Evolutionary conservation across 2,888 invertebrate genomes (phyloP), one percentile per base, ranked within the genome.

Genomic region (Drosophila imparisetae): DNA sequence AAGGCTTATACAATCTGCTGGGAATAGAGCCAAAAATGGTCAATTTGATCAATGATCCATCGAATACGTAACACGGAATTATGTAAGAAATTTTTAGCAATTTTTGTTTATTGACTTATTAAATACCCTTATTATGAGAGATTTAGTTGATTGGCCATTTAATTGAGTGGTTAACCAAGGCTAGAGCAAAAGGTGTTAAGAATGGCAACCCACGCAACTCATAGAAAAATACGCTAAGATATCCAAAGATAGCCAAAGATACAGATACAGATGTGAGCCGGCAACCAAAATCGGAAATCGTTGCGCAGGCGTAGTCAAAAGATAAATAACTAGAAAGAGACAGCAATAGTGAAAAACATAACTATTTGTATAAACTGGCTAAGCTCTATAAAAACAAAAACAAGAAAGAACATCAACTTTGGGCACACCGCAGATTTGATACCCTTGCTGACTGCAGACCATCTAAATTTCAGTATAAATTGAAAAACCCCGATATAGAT

Each of bases 281-380:
- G 52, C 38, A 66, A 52, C 27, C 18, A 60, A 49, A 80, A 72
- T 70, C 65, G 82, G 82, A 59, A 73, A 78, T 57, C 30, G 60
- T 57, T 68, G 84, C 80, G 78, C 79, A 86, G 86, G 86, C 86
- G 86, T 86, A 49, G 15, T 15, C 40, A 60, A 27, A 49, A 49
- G 36, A 52, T 54, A 76, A 21, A 66, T 49, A 34, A 49, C 49
- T 21, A 24, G 4, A 67, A 40, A 55, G 62, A 78, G 38, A 48
- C 27, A 58, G 66, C 32, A 13, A 40, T 29, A 40, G 15, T 30
- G 32, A 4, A 6, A 65, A 11, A 30, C 3, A 58, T 8, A 24
- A 24, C 24, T 24, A 7, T 45, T 15, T 15, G 2, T 24, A 15
- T 24, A 24, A 45, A 4, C 4, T 15, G 21, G 4, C 15, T 24